phyloP scores from a whole-genome alignment of 2,888 invertebrate genomes.

The Geotrupes spiniger region DNA sequence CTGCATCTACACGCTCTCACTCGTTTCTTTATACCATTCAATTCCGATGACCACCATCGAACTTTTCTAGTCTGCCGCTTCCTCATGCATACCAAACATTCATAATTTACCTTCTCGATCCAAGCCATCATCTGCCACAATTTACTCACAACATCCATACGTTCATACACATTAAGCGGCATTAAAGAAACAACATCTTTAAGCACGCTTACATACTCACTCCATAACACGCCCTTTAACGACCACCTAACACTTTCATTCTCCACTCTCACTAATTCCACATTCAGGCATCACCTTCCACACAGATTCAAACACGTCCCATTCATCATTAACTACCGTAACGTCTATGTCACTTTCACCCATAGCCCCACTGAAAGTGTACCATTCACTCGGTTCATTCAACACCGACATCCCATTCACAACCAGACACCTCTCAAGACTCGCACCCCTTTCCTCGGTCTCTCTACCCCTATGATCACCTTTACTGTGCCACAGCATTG shows the following conservation, averaged over 20 bases:
- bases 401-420: slow-evolving; percentile 18
- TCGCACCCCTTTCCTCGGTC: background rate
- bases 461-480: too few relatives aligned
- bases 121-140: background rate
- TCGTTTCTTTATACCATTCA: background rate
- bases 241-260: background rate
- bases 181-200: background rate
- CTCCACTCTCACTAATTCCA: background rate
- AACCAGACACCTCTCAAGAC: slow-evolving; percentile 12
- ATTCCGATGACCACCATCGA: background rate
- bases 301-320: too few relatives aligned
- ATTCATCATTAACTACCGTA: slow-evolving; percentile 14
- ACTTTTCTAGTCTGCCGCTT: background rate
- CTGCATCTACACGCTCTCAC: too few relatives aligned
- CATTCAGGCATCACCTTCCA: too few relatives aligned
- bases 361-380: slow-evolving; percentile 21
- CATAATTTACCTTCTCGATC: background rate
- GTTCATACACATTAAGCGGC: background rate
- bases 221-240: background rate
- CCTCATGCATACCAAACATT: background rate
- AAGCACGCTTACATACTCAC: background rate
- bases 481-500: too few relatives aligned
- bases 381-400: slow-evolving; percentile 21
- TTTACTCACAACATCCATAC: background rate
- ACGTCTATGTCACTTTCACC: slow-evolving; percentile 27